Evolutionary conservation across 2,888 invertebrate species (phyloP).

Genomic region (Erannis defoliaria): DNA sequence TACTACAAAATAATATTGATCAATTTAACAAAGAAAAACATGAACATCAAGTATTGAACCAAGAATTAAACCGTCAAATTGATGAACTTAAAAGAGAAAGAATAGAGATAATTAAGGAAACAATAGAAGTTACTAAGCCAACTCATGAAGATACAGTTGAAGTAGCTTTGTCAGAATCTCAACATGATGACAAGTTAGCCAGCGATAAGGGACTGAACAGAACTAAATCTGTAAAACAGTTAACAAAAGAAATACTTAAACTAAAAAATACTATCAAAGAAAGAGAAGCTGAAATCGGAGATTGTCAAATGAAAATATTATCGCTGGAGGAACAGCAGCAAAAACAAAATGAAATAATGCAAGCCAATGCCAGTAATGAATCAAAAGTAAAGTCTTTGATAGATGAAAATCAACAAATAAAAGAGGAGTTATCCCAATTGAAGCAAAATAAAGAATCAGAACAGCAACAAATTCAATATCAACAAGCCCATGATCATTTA

Average conservation of each 20-base stretch:
- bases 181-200: conserved; percentile 71
- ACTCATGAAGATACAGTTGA: conserved; percentile 67
- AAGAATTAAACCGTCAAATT: conserved; percentile 74
- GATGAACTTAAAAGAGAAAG: conserved; percentile 76
- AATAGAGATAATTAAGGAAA: conserved; percentile 77
- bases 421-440: conserved; percentile 67
- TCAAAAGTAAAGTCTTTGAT: conserved; percentile 73
- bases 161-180: conserved; percentile 59
- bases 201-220: conserved; percentile 72
- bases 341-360: conserved; percentile 72
- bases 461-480: conserved; percentile 59
- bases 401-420: conserved; percentile 75
- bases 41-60: conserved; percentile 67
- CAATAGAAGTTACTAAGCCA: conserved; percentile 70
- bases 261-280: conserved; percentile 82
- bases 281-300: conserved; percentile 82
- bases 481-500: conserved; percentile 64
- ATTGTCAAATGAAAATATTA: conserved; percentile 83
- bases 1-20: conserved; percentile 75
- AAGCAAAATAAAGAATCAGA: conserved; percentile 64
- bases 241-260: conserved; percentile 83
- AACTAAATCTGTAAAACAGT: conserved; percentile 78
- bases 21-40: conserved; percentile 78
- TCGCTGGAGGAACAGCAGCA: conserved; percentile 81
- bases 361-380: conserved; percentile 69